Base-by-base conservation (phyloP, 37 sponge, comb jelly and placozoan genomes). In the Ephydatia muelleri region DNA sequence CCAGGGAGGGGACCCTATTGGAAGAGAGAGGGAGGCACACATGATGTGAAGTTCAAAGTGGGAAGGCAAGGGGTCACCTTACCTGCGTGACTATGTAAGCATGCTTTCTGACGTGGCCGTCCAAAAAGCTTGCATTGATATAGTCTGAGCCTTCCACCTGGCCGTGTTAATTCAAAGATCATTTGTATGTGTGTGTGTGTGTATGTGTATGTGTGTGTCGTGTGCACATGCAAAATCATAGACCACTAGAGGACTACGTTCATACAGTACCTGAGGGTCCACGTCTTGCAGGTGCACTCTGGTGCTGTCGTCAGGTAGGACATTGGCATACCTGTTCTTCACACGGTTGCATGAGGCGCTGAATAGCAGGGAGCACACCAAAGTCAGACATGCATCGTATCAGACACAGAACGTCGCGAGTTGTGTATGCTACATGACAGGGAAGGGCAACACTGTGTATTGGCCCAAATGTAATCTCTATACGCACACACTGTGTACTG, bases 51-150 rank as follows among this genome's bases (percentile, higher is more conserved):
- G 27, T 2, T 19, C 16, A 36, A n/a, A 5, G 38, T 2, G 40
- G 76, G n/a, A 40, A 4, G 43, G 76, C 4, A 36, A 25, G 40
- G 76, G 21, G 9, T 26, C 39, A 11, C 33, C 64, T 68, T 70
- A 91, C 92, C 85, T 92, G 93, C n/a, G 93, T 80, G 0, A 82
- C 89, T 49, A 92, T 88, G 72, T 88, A 92, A 0, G 65, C 67
- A 22, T 68, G 72, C 19, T 38, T 29, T 36, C 38, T 25, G 11
- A 22, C 47, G 39, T 38, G 47, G 36, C 80, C 69, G 70, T 88
- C 80, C 30, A 92, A 26, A 57, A 49, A 85, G 73, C 27, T 92
- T 38, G 93, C 93, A 85, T 92, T 92, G 89, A 92, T 85, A 82
- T 92, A 92, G 78, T 88, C 93, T n/a, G 89, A 73, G 2, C 89